Conservation (phyloP, 2,113 vertebrate genomes). For the Noturus placidus region DNA sequence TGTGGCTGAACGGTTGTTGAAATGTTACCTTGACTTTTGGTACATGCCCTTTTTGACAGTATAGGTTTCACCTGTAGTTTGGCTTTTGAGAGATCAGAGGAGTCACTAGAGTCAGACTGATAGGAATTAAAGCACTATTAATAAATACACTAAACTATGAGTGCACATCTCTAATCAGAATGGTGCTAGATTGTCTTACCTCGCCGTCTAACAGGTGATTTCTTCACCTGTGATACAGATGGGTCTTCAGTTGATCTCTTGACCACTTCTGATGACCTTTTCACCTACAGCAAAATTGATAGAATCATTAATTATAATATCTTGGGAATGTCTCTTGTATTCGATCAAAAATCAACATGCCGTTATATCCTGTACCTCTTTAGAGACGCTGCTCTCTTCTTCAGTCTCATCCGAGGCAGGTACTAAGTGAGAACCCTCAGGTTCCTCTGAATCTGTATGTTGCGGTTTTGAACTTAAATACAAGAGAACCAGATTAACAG, state of each 20-base stretch:
- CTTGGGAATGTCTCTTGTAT: neutral
- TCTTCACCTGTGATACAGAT: slow-evolving; percentile 19
- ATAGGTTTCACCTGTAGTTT: slow-evolving; percentile 37
- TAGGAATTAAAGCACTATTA: neutral
- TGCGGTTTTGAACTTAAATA: neutral
- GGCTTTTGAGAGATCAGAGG: slow-evolving; percentile 25
- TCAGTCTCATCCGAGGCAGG: neutral
- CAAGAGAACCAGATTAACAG: neutral
- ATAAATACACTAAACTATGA: neutral
- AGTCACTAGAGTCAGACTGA: neutral
- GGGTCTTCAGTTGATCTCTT: neutral
- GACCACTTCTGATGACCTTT: neutral
- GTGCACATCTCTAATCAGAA: neutral
- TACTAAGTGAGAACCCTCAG: neutral
- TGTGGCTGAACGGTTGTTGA: neutral
- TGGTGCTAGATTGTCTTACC: slow-evolving; percentile 5
- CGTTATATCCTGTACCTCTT: neutral
- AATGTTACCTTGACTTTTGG: neutral
- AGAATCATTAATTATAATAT: neutral
- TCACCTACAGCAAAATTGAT: neutral
- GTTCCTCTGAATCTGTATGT: neutral
- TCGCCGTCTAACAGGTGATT: slow-evolving; percentile 13
- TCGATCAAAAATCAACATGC: neutral
- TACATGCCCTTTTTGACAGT: neutral
- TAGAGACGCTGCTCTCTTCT: neutral